Conservation (phyloP, 2,888 invertebrate genomes). For the Sinelater perroti region DNA sequence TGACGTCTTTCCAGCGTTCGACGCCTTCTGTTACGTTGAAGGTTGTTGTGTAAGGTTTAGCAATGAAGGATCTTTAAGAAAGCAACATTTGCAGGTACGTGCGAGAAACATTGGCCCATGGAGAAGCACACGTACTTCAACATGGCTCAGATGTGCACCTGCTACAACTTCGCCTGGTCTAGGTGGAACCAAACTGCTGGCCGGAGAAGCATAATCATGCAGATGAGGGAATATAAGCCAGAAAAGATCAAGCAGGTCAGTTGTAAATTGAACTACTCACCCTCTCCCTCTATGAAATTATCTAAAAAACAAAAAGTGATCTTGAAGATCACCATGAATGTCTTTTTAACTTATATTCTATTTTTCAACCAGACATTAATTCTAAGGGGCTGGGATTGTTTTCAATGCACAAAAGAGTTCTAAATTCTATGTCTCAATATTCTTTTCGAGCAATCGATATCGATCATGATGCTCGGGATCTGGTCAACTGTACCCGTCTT, state of each 20-base stretch:
- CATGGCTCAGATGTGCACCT: conserved; percentile 76
- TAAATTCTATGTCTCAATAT: too few relatives aligned
- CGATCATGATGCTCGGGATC: too few relatives aligned
- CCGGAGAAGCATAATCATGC: conserved; percentile 70
- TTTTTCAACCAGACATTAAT: too few relatives aligned
- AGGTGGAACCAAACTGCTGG: conserved; percentile 73
- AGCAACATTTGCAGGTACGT: conserved; percentile 50
- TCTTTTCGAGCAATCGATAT: too few relatives aligned
- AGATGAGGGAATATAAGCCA: conserved; percentile 68
- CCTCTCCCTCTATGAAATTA: too few relatives aligned
- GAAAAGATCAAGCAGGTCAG: conserved; percentile 62
- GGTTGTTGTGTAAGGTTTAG: too few relatives aligned
- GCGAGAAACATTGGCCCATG: conserved; percentile 75
- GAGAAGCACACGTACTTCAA: conserved; percentile 81
- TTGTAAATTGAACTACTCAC: too few relatives aligned
- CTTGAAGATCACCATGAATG: background rate
- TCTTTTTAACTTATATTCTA: conserved; percentile 1
- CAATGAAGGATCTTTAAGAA: background rate
- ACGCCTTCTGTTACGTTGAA: conserved; percentile 77
- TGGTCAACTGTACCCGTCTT: too few relatives aligned
- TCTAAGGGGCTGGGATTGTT: too few relatives aligned
- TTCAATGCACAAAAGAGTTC: too few relatives aligned
- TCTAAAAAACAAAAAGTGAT: background rate
- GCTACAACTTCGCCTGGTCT: conserved; percentile 81
- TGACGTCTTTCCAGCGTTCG: conserved; percentile 84